phyloP scores from a whole-genome alignment of 2,888 invertebrate species.

The Ptychoptera albimana region DNA sequence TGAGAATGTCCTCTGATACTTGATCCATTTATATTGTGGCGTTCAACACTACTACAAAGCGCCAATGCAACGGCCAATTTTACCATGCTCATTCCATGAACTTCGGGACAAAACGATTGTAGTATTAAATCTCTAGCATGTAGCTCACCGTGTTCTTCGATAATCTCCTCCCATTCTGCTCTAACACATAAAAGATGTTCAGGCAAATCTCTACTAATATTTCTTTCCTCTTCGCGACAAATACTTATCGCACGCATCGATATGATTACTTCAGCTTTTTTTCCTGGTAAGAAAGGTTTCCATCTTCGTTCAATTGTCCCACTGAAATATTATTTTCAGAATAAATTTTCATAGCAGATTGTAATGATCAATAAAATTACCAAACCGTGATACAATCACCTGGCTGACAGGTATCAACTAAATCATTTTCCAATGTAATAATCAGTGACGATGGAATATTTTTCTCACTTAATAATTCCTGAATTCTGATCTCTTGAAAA shows the following conservation, averaged over 20 bases:
- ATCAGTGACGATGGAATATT: conserved; percentile 58
- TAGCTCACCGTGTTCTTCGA: conserved; percentile 44
- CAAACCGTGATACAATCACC: conserved; percentile 76
- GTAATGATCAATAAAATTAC: conserved; percentile 30
- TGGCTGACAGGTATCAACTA: conserved; percentile 74
- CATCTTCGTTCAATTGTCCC: conserved; percentile 62
- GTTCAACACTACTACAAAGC: conserved; percentile 29
- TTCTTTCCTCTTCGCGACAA: conserved; percentile 45
- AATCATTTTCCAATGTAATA: conserved; percentile 67
- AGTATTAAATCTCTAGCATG: conserved; percentile 62
- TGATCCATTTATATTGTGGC: conserved; percentile 29
- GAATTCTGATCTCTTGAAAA: conserved; percentile 75
- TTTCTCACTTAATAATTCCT: conserved; percentile 62
- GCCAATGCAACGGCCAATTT: conserved; percentile 70
- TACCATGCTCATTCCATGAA: conserved; percentile 68
- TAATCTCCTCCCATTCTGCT: conserved; percentile 17
- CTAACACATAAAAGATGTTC: conserved; percentile 10
- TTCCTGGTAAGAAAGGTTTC: conserved; percentile 34
- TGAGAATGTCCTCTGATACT: conserved; percentile 65
- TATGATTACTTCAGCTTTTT: conserved; percentile 6
- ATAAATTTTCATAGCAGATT: neutral
- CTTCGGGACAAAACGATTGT: conserved; percentile 70
- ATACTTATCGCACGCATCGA: conserved; percentile 30
- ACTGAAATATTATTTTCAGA: conserved; percentile 32
- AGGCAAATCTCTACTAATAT: conserved; percentile 54